phyloP scores from a whole-genome alignment of 1,140 invertebrate genomes.

The Neodiprion pinetum region DNA sequence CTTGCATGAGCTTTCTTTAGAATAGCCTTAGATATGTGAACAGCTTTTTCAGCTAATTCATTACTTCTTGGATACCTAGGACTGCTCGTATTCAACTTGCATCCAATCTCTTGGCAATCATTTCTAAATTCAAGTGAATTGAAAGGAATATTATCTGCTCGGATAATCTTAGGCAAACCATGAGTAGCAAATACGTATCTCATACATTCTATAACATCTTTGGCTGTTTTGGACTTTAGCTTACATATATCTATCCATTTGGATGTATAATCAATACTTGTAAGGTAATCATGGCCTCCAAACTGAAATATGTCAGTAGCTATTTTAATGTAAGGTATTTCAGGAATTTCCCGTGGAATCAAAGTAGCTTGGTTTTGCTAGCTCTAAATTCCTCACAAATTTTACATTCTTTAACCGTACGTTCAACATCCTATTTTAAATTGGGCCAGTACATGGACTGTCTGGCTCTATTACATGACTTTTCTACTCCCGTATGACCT shows the following conservation, averaged over 20 bases:
- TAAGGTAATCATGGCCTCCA: conserved; percentile 46
- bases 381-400: conserved; percentile 34
- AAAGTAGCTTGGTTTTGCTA: conserved; percentile 26
- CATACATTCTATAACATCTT: conserved; percentile 21
- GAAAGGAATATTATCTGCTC: conserved; percentile 23
- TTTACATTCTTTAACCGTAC: conserved; percentile 36
- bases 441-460: conserved; percentile 35
- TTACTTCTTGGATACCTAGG: conserved; percentile 37
- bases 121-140: conserved; percentile 17
- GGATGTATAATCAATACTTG: conserved; percentile 54
- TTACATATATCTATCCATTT: conserved; percentile 53
- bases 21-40: conserved; percentile 15
- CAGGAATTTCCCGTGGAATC: conserved; percentile 29
- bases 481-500: conserved; percentile 38
- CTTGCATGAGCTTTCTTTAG: no score
- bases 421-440: conserved; percentile 40
- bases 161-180: conserved; percentile 15
- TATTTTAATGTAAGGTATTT: conserved; percentile 40
- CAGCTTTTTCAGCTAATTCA: conserved; percentile 31
- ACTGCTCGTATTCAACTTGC: conserved; percentile 25
- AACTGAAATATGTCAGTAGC: conserved; percentile 43
- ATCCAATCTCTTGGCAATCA: conserved; percentile 27
- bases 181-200: conserved; percentile 22
- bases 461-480: conserved; percentile 28
- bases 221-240: conserved; percentile 29